Evolutionary conservation across 2,113 vertebrate species (phyloP), one percentile per base, ranked within the genome.

Genomic region (Cromileptes altivelis): DNA sequence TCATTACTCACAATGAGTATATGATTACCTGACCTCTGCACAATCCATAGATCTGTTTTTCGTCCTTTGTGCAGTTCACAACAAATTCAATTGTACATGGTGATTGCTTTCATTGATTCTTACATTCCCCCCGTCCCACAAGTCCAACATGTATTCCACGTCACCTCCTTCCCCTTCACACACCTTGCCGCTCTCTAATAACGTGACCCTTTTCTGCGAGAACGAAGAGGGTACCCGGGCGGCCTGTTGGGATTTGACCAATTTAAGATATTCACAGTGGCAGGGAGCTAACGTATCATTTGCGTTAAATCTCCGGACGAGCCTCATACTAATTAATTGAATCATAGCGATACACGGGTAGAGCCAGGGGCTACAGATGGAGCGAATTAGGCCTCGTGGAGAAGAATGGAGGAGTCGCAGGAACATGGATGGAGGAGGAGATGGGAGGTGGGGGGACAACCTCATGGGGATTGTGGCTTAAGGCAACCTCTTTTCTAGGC

Each of bases 281-380:
- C 52, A 21, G 80, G 75, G 81, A 69, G 88, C 90, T 84, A 92
- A 82, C 86, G 42, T 86, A 91, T 94, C 89, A 89, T 91, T 90
- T 80, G 78, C 80, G 61, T 84, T 83, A 91, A 93, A 90, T 92
- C 92, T 95, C 88, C 56, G 80, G 89, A 92, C 65, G 86, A 85
- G 85, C 76, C 86, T 75, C 81, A 71, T 65, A 56, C 93, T 95
- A 96, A 95, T 95, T 94, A 95, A 94, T 94, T 91, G 88, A 91
- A 94, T 89, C 84, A 89, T 85, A 89, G 91, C 86, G 49, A 85
- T 92, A 90, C 91, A 88, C 65, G 75, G 79, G 76, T 78, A 86
- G 78, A 84, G 90, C 94, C 88, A 87, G 79, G 57, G 94, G 91
- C 92, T 85, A 91, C 19, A 80, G 90, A 84, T 75, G 72, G 81